These are phyloP conservation scores for Melanotaenia maccullochi DNA, from an alignment of 2,797 vertebrate species.

Conservation along the genomic window DNA sequence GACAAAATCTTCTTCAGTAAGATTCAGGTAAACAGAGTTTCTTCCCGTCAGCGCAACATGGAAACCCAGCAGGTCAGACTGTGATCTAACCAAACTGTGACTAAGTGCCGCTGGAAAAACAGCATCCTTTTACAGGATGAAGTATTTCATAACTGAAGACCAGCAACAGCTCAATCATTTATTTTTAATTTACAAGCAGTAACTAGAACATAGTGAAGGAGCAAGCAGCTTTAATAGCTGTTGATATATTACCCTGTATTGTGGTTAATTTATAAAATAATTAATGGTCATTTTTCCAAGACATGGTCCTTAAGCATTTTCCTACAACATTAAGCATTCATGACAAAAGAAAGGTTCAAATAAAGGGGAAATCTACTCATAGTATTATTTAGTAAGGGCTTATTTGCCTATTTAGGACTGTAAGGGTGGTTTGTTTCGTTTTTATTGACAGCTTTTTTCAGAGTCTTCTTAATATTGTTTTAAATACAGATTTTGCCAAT, in stretches of 20 bases:
- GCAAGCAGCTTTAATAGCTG: neutral
- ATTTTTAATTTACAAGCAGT: neutral
- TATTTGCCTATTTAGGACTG: neutral
- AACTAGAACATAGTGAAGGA: no score
- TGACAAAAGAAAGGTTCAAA: neutral
- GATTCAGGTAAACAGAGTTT: constrained; percentile 87
- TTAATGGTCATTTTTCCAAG: no score
- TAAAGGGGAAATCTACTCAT: neutral
- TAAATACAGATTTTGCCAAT: neutral
- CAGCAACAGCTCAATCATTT: neutral
- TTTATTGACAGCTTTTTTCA: no score
- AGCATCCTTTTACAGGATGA: neutral
- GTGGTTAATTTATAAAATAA: no score
- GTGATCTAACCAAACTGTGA: neutral
- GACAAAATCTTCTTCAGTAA: constrained; percentile 97
- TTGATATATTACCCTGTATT: neutral
- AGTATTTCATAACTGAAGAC: neutral
- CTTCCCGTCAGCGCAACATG: neutral
- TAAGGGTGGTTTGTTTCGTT: no score
- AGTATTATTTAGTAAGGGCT: neutral
- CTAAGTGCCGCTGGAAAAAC: constrained; percentile 1
- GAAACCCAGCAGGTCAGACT: neutral
- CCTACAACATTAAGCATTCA: neutral
- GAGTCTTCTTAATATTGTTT: neutral
- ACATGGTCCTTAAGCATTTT: no score